These are phyloP conservation scores for Apis laboriosa DNA, from an alignment of 1,140 invertebrate genomes.

Conservation along the genomic window DNA sequence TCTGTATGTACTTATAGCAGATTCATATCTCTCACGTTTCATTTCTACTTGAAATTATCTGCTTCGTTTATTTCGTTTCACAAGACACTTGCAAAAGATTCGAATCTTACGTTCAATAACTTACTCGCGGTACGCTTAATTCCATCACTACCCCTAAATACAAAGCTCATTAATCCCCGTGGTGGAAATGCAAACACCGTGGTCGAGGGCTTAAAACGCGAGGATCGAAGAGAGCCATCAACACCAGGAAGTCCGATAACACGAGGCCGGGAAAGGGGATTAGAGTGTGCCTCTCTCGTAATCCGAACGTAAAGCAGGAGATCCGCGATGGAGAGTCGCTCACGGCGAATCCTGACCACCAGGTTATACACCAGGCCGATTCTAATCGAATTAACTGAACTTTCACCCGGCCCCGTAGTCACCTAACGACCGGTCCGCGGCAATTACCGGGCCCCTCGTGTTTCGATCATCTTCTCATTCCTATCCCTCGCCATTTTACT, in stretches of 20 bases:
- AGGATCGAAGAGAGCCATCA: slow-evolving; percentile 38
- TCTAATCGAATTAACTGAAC: slow-evolving; percentile 75
- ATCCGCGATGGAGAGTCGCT: slow-evolving; percentile 55
- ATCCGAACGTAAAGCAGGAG: slow-evolving; percentile 48
- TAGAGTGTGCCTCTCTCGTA: slow-evolving; percentile 47
- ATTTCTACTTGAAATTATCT: too few relatives aligned
- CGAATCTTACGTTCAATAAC: too few relatives aligned
- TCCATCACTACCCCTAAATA: background rate
- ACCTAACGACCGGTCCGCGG: slow-evolving; percentile 56
- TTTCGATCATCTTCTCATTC: slow-evolving; percentile 34
- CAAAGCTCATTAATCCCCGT: slow-evolving; percentile 1
- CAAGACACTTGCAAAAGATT: too few relatives aligned
- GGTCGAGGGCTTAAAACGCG: slow-evolving; percentile 14
- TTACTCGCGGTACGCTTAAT: too few relatives aligned
- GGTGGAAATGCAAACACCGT: background rate
- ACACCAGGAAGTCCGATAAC: slow-evolving; percentile 54
- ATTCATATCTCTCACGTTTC: too few relatives aligned
- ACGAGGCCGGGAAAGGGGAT: slow-evolving; percentile 41
- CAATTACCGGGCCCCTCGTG: slow-evolving; percentile 63
- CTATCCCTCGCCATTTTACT: slow-evolving; percentile 17
- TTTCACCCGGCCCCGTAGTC: slow-evolving; percentile 68
- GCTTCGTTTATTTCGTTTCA: too few relatives aligned
- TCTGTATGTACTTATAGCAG: too few relatives aligned
- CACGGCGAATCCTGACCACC: slow-evolving; percentile 64
- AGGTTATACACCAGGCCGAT: slow-evolving; percentile 65